phyloP scores from a whole-genome alignment of 1,140 invertebrate species.

The Eumeta japonica region DNA sequence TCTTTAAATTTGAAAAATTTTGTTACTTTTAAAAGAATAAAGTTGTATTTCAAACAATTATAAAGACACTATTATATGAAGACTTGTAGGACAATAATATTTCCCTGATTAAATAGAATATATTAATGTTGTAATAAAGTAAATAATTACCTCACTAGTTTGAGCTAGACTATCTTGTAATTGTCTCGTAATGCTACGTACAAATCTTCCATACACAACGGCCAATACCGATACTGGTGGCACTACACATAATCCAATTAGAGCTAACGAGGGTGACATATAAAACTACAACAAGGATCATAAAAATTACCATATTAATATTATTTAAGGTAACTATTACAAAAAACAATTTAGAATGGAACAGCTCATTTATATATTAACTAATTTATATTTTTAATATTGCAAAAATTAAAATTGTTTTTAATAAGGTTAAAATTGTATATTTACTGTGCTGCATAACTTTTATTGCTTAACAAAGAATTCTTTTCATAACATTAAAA shows the following conservation, averaged over 20 bases:
- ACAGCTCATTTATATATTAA: conserved; percentile 1
- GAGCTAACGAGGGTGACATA: conserved; percentile 83
- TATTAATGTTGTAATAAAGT: not conserved
- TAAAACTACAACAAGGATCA: conserved; percentile 66
- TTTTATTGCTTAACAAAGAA: too few species aligned
- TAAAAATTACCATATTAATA: conserved; percentile 8
- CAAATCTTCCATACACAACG: conserved; percentile 85
- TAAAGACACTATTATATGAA: too few species aligned
- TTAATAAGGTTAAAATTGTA: too few species aligned
- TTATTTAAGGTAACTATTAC: conserved; percentile 6
- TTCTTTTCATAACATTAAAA: too few species aligned
- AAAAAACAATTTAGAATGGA: conserved; percentile 7
- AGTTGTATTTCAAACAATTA: too few species aligned
- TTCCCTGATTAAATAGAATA: too few species aligned
- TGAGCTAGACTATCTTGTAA: conserved; percentile 83
- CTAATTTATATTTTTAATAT: not conserved
- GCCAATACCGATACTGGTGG: conserved; percentile 84
- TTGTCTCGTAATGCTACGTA: conserved; percentile 79
- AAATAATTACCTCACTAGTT: conserved; percentile 61
- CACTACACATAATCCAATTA: conserved; percentile 83
- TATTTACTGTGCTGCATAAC: too few species aligned
- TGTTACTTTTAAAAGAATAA: too few species aligned
- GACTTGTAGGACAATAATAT: too few species aligned
- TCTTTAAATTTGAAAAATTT: too few species aligned
- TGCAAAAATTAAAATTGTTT: too few species aligned